Base-by-base conservation (phyloP, 23 tunicate species). In the Styela plicata region DNA sequence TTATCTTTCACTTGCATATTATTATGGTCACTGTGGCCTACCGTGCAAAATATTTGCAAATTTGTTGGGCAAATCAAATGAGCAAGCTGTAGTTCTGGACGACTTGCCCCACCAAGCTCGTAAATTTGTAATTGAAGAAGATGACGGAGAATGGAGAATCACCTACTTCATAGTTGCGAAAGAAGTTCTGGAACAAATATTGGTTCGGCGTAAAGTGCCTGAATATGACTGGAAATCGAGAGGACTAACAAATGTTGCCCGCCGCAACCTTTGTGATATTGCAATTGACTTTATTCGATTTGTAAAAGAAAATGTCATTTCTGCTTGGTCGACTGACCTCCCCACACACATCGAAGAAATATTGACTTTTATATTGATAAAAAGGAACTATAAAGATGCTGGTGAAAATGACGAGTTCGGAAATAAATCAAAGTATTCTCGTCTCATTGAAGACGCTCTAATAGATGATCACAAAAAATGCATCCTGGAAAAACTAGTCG, bases 111-210 rank as follows among this genome's bases (percentile, higher is more conserved):
- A 83, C 31, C 28, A 78, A 10, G 93, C 82, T 0, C 31, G 28
- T 5, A 80, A 83, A 62, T 88, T 88, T 69, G 61, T 88, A 24
- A 27, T 32, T 34, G 84, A 83, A 69, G 32, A 67, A 5, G 52
- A 61, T 1, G 66, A 26, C 2, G 65, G 73, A 13, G 63, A 2
- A 30, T 88, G 93, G 93, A 88, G 78, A 25, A 88, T 88, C 3
- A 78, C 34, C 28, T 88, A 88, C 74, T 23, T 74, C 61, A 74
- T 53, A 0, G 93, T 88, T 26, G 93, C 93, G 0, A 83, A 79
- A 78, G 87, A 88, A 77, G 78, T 88, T 33, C 75, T 88, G 24
- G 87, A 88, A 3, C 86, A 83, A 44, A 63, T 86, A 0, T 73
- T 86, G 0, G 80, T 64, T 33, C 31, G 74, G 13, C 62, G 70